Evolutionary conservation across 1,140 invertebrate genomes (phyloP), one percentile per base, ranked within the genome.

Genomic region (Lordiphosa mommai): DNA sequence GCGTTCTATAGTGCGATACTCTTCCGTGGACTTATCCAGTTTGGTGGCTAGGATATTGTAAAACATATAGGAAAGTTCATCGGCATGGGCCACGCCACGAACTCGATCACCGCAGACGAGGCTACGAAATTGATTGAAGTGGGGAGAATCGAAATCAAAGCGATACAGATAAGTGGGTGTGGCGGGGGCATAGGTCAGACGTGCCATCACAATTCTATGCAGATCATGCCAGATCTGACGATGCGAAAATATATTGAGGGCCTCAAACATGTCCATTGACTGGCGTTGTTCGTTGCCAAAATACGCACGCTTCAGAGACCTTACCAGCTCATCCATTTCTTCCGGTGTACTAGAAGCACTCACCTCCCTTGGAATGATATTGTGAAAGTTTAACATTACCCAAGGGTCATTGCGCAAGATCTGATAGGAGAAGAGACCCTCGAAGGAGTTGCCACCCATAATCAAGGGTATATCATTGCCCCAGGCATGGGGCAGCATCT

Each of bases 61-160:
- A 64, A 93, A 94, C 10, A 93, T 59, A 73, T 93, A 93, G 37
- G 91, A 92, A 0, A 93, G 17, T 51, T 94, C 93, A 52, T 93
- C 93, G 0, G 89, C 91, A 70, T 94, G 93, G 53, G 89, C 89
- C 2, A 91, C 90, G 0, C 85, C 85, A 1, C 79, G 74, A 8
- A 72, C 48, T 0, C 14, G 30, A 4, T 52, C 44, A 3, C 73
- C 85, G 32, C 77, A 87, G 6, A 79, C 74, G 27, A 90, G 85
- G 34, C 89, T 46, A 12, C 85, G 70, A 10, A 63, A 72, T 14
- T 87, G 74, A 55, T 87, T 88, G 23, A 86, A 84, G 23, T 72
- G 61, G 9, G 64, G 46, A 0, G 88, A 84, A 12, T 89, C 87
- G 20, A 90, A 77, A 27, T 88, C 84, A 41, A 90, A 90, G 36